Evolutionary conservation across 2,113 vertebrate genomes (phyloP).

Genomic region (Festucalex cinctus): DNA sequence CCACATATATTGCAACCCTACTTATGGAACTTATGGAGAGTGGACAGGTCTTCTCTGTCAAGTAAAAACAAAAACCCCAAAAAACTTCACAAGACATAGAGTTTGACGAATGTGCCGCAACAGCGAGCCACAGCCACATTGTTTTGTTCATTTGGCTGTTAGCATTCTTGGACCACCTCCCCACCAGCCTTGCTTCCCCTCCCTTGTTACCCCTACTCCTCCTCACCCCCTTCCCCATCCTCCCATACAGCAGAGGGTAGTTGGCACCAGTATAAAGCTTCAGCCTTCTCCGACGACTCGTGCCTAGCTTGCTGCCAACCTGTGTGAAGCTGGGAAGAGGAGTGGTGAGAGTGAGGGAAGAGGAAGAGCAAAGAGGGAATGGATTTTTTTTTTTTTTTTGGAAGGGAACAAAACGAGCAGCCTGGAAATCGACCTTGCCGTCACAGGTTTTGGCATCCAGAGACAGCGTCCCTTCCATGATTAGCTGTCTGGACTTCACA

Average conservation of each 20-base stretch:
- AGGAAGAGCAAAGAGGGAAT: slow-evolving; percentile 43
- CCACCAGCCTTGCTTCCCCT: slow-evolving; percentile 34
- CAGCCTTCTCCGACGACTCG: slow-evolving; percentile 64
- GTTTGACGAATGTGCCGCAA: not conserved
- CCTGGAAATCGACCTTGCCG: slow-evolving; percentile 58
- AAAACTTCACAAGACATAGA: not conserved
- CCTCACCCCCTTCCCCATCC: slow-evolving; percentile 44
- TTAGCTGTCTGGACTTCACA: slow-evolving; percentile 48
- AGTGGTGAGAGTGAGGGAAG: slow-evolving; percentile 52
- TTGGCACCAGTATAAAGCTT: slow-evolving; percentile 71
- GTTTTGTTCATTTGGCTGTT: slow-evolving; percentile 34
- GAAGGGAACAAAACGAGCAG: slow-evolving; percentile 51
- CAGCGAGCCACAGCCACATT: slow-evolving; percentile 8
- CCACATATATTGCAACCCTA: not conserved
- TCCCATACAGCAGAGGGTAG: slow-evolving; percentile 67
- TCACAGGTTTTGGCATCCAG: slow-evolving; percentile 53
- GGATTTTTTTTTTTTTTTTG: slow-evolving; percentile 46
- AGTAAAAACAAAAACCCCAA: too few relatives aligned
- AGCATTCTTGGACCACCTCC: slow-evolving; percentile 27
- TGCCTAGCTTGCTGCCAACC: slow-evolving; percentile 69
- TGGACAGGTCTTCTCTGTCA: not conserved
- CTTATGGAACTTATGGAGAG: not conserved
- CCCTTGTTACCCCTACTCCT: slow-evolving; percentile 31
- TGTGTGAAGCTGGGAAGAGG: slow-evolving; percentile 60
- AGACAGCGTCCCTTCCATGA: slow-evolving; percentile 39